Evolutionary conservation across 1,140 invertebrate genomes (phyloP), one percentile per base, ranked within the genome.

Genomic region (Brachionus plicatilis): DNA sequence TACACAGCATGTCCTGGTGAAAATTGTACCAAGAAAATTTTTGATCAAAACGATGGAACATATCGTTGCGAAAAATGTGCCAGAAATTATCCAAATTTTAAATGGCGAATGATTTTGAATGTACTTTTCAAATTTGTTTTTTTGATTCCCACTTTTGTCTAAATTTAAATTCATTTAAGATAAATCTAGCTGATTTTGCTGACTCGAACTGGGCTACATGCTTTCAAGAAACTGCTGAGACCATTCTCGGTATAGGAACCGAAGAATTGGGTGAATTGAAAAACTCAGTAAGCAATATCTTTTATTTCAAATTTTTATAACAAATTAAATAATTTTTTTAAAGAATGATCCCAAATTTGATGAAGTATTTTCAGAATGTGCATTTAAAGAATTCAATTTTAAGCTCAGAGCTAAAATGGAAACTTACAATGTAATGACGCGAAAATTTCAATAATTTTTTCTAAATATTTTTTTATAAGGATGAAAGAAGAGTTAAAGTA

Each of bases 41-140:
- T 96, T 33, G 96, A 98, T 90, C 92, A 93, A 87, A 92, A 93
- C 65, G 95, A 96, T 88, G 94, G 94, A 7, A 91, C 93, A 86
- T 99, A 93, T 88, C 92, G 95, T 85, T 99, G 97, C 89, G 97
- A 99, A 88, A 98, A 98, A 89, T 99, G 97, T 88, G 92, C 93
- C 85, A 91, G 92, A 66, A 94, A 95, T 84, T 95, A 92, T 88
- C 92, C 93, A 0, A 93, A 94, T 86, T 98, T 93, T 88, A 95
- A 94, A 86, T 96, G 95, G 90, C 91, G 96, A 65, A 89, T 97
- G 84, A 91, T 98, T 66, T 88, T 94, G 14, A 92, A 90, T 85
- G 94, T 96, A 90, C 92, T 92, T 92, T 86, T 47, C 41, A 79
- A 75, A 27, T 82, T 29, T 20, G 47, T 76, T 14, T 60, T 85